Base-by-base conservation (phyloP, 1,140 invertebrate genomes). In the Ctenoplectra terminalis region DNA sequence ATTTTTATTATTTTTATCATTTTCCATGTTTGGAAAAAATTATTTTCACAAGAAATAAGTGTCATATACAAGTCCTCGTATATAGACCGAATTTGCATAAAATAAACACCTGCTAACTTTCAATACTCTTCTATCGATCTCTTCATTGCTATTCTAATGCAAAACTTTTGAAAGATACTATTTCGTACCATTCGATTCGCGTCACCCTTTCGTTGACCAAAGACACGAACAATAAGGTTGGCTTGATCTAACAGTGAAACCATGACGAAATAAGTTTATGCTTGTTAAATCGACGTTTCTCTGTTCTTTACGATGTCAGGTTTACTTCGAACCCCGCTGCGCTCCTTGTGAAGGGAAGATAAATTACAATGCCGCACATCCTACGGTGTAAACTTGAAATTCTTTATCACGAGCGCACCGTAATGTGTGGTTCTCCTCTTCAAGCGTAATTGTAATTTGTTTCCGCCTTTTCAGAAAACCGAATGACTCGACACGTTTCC, bases 371-470 rank as follows among this genome's bases (percentile, higher is more conserved):
- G 72, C 54, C 40, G 20, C 63, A 48, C 74, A 54, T 74, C 83
- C 80, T 74, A 80, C 81, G 70, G 80, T 48, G 74, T 78, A 71
- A 74, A 81, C 71, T 63, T 37, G 72, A 82, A 84, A 81, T 75
- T 64, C 72, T 63, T 63, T 52, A 40, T 75, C 72, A 40, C 23
- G 8, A 29, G 34, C 31, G 20, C 60, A 7, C 43, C 11, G 58
- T 26, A 63, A 75, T 60, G 31, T 43, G 37, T 73, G 60, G 34
- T 37, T 64, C 52, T 63, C 58, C n/a, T 20, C 34, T 2, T n/a
- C 56, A 20, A 34, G 23, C 50, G 17, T n/a, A 61, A 46, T 60
- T n/a, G 31, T 75, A 75, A 63, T 75, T 75, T 60, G 72, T 75
- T 75, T 63, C n/a, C 58, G 23, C 11, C 72, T 37, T 75, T 50